Evolutionary conservation across 2,888 invertebrate species (phyloP).

Genomic region (Agrotis exclamationis): DNA sequence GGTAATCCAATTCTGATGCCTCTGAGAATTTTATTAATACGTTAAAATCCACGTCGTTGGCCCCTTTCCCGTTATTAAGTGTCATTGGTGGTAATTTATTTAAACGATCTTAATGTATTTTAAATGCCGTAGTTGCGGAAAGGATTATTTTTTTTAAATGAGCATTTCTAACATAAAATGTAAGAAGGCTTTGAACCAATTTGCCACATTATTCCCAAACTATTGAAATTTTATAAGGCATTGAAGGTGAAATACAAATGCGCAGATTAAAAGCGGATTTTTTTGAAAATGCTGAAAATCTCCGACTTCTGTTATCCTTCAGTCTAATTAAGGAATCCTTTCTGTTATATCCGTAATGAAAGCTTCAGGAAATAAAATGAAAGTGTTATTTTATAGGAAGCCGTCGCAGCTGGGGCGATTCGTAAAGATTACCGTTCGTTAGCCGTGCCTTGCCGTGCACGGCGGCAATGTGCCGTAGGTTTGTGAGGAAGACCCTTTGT

Average conservation of each 20-base stretch:
- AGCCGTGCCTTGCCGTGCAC: constrained; percentile 24
- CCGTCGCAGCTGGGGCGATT: constrained; percentile 39
- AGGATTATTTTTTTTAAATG: not conserved
- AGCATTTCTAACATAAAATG: not conserved
- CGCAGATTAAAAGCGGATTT: no score
- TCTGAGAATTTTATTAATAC: constrained; percentile 11
- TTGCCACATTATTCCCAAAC: no score
- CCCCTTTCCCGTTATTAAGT: not conserved
- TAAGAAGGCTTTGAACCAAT: not conserved
- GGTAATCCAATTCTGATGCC: constrained; percentile 30
- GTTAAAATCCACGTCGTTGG: constrained; percentile 21
- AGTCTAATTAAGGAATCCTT: not conserved
- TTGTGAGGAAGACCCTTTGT: constrained; percentile 50
- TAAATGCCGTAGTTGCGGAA: not conserved
- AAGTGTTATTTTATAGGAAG: constrained; percentile 36
- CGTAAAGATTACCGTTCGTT: constrained; percentile 62
- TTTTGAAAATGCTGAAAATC: not conserved
- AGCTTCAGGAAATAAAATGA: constrained; percentile 21
- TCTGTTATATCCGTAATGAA: constrained; percentile 3
- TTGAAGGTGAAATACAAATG: not conserved
- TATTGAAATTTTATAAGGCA: not conserved
- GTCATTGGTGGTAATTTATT: not conserved
- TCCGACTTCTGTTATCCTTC: not conserved
- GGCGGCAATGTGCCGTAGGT: constrained; percentile 9
- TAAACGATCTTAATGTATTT: not conserved